Conservation (phyloP, 2,797 vertebrate species). For the Oreochromis grahami region DNA sequence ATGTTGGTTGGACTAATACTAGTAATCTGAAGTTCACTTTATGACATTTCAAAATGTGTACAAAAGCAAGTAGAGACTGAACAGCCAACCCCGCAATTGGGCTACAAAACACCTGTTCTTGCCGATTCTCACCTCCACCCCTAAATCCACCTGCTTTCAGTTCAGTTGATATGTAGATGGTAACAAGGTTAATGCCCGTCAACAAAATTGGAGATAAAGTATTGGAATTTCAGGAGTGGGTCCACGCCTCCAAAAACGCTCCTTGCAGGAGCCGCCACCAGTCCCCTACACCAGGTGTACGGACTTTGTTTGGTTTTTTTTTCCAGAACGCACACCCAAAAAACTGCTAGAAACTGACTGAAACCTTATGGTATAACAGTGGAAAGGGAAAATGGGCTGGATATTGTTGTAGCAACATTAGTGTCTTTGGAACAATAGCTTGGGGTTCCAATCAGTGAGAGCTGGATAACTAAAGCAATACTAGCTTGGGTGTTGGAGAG, state of each 20-base stretch:
- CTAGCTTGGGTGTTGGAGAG: neutral
- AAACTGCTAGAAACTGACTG: neutral
- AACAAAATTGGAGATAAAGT: no score
- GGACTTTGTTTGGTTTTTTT: neutral
- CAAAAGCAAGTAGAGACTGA: neutral
- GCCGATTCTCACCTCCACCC: neutral
- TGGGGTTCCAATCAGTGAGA: accelerated
- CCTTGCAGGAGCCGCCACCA: no score
- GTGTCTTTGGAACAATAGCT: neutral
- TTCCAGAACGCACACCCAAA: neutral
- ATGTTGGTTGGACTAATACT: neutral
- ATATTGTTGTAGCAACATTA: accelerated
- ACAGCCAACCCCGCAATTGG: neutral
- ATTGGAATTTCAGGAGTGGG: no score
- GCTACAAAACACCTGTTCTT: neutral
- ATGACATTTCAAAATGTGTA: neutral
- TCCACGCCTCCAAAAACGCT: no score
- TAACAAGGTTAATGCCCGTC: no score
- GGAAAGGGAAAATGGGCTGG: neutral
- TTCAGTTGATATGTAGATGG: no score
- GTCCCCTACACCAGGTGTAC: neutral
- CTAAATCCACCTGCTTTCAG: neutral
- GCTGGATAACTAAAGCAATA: neutral
- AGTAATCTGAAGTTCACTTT: neutral
- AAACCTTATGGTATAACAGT: neutral